A percentile compares a stretch with the other conserved stretches of the same genome.
phyloP scores from a whole-genome alignment of 2,113 vertebrate genomes.

The Aldabrachelys gigantea region DNA sequence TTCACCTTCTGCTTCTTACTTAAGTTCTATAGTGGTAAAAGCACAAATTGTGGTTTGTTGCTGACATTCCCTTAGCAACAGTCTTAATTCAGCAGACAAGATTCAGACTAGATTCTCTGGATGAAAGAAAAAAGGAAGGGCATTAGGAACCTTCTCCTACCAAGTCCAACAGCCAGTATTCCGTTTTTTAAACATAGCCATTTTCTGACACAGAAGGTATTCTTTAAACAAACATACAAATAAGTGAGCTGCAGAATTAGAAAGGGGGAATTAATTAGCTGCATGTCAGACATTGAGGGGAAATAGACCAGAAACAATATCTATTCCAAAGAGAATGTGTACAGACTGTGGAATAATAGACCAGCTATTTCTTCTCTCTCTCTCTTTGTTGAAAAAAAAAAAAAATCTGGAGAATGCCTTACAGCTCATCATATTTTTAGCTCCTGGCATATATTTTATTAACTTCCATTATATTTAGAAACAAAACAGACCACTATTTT shows the following conservation, averaged over 20 bases:
- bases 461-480: slow-evolving; percentile 72
- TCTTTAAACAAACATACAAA: slow-evolving; percentile 46
- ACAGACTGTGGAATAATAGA: slow-evolving; percentile 36
- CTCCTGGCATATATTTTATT: slow-evolving; percentile 74
- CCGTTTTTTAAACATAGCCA: not conserved
- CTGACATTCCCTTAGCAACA: not conserved
- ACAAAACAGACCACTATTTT: slow-evolving; percentile 71
- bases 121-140: not conserved
- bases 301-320: slow-evolving; percentile 42
- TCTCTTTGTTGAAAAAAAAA: not conserved
- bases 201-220: not conserved
- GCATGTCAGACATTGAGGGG: not conserved
- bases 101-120: fast-evolving
- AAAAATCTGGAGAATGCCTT: slow-evolving; percentile 62
- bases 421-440: slow-evolving; percentile 74
- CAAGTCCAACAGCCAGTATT: not conserved
- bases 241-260: slow-evolving; percentile 26
- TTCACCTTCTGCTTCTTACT: not conserved
- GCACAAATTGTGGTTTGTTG: fast-evolving
- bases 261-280: slow-evolving; percentile 23
- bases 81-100: not conserved
- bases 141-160: not conserved
- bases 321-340: slow-evolving; percentile 33
- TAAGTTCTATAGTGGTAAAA: not conserved
- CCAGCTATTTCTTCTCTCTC: slow-evolving; percentile 56